Conservation (phyloP, 2,797 vertebrate genomes). For the Vultur gryphus region DNA sequence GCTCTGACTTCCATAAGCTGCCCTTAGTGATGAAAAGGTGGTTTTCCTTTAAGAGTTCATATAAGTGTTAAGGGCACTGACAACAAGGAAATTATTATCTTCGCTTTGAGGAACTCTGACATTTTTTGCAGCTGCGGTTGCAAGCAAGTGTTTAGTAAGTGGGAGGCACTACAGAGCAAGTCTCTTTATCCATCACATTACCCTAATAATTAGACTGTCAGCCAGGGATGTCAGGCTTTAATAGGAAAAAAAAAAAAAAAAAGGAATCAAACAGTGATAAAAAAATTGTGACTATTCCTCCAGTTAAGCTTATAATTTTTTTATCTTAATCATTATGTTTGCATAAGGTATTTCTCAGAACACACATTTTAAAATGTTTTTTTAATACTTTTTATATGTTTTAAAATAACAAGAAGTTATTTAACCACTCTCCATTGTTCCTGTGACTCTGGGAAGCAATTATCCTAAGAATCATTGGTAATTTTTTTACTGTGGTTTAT, state of each 20-base stretch:
- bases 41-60: background rate
- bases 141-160: conserved; percentile 78
- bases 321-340: conserved; percentile 81
- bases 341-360: conserved; percentile 70
- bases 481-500: background rate
- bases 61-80: background rate
- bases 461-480: background rate
- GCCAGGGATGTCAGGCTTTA: conserved; percentile 71
- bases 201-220: conserved; percentile 88
- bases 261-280: conserved; percentile 75
- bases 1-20: background rate
- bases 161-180: conserved; percentile 76
- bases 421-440: conserved; percentile 41
- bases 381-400: conserved; percentile 32
- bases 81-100: conserved; percentile 40
- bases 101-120: conserved; percentile 21
- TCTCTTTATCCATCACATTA: conserved; percentile 81
- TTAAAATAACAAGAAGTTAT: conserved; percentile 60
- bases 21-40: background rate
- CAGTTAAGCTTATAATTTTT: conserved; percentile 83
- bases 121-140: conserved; percentile 80
- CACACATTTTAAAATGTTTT: background rate
- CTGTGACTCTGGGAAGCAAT: background rate
- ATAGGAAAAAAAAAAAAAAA: conserved; percentile 58
- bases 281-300: conserved; percentile 71